Evolutionary conservation across 1,140 invertebrate species (phyloP).

Genomic region (Drosophila insularis): DNA sequence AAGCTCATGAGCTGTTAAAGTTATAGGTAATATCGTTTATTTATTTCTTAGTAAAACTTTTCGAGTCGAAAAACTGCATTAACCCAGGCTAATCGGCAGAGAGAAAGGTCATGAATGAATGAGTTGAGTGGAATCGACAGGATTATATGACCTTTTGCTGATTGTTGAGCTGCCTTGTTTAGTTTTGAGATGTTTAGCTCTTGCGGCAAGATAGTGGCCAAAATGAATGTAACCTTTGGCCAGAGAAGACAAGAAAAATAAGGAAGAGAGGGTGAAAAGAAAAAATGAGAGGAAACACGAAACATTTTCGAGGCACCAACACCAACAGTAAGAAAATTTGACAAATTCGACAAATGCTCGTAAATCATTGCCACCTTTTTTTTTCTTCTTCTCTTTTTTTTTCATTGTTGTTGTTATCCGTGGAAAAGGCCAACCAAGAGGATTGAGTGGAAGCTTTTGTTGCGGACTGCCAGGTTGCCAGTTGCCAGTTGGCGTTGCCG

Average conservation of each 20-base stretch:
- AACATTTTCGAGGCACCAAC: conserved; percentile 6
- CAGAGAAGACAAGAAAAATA: not conserved
- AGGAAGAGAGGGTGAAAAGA: not conserved
- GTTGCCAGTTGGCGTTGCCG: conserved; percentile 14
- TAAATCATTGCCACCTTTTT: conserved; percentile 63
- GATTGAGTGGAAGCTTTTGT: conserved; percentile 43
- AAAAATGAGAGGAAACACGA: not conserved
- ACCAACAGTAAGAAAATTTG: conserved; percentile 53
- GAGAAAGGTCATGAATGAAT: no score
- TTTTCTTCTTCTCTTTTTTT: not conserved
- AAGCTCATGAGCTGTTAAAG: no score
- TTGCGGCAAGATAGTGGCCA: not conserved
- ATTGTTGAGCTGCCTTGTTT: not conserved
- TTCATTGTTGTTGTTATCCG: not conserved
- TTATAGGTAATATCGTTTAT: no score
- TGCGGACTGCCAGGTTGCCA: conserved; percentile 46
- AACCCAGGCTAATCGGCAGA: no score
- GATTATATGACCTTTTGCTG: no score
- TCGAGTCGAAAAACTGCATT: no score
- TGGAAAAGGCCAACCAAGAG: conserved; percentile 12
- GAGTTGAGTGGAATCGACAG: no score
- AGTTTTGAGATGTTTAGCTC: not conserved
- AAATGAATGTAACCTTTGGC: conserved; percentile 26
- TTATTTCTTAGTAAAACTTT: no score
- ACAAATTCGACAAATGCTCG: conserved; percentile 74